Evolutionary conservation across 1,140 invertebrate genomes (phyloP).

Genomic region (Cepaea nemoralis): DNA sequence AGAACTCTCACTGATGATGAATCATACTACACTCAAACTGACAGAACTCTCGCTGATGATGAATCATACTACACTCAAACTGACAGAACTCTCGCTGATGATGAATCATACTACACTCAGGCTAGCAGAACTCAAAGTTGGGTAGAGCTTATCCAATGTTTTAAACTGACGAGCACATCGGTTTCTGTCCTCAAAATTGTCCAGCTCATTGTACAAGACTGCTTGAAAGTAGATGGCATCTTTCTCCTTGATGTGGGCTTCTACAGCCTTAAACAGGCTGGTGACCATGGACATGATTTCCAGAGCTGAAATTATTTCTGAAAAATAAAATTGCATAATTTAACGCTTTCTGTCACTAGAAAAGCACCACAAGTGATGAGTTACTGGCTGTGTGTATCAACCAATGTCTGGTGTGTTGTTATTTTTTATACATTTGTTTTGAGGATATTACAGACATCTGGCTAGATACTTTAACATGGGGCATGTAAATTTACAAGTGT

Average conservation of each 20-base stretch:
- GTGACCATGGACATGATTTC: slow-evolving; percentile 79
- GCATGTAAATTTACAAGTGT: no score
- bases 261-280: slow-evolving; percentile 80
- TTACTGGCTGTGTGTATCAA: background rate
- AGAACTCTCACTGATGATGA: background rate
- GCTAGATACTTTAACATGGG: background rate
- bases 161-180: slow-evolving; percentile 67
- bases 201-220: slow-evolving; percentile 65
- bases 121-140: slow-evolving; percentile 52
- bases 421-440: background rate
- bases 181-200: slow-evolving; percentile 62
- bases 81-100: background rate
- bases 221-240: slow-evolving; percentile 74
- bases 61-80: background rate
- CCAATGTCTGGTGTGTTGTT: background rate
- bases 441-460: no score
- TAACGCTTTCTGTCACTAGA: no score
- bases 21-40: slow-evolving; percentile 34
- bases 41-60: slow-evolving; percentile 21
- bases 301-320: slow-evolving; percentile 75
- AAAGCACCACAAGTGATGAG: no score
- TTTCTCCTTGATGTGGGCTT: slow-evolving; percentile 81
- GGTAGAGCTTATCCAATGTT: slow-evolving; percentile 64
- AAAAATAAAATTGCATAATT: no score
- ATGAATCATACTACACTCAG: slow-evolving; percentile 56